These are phyloP conservation scores for Boulengeromyrus knoepffleri DNA, from an alignment of 2,113 vertebrate genomes.

Conservation along the genomic window DNA sequence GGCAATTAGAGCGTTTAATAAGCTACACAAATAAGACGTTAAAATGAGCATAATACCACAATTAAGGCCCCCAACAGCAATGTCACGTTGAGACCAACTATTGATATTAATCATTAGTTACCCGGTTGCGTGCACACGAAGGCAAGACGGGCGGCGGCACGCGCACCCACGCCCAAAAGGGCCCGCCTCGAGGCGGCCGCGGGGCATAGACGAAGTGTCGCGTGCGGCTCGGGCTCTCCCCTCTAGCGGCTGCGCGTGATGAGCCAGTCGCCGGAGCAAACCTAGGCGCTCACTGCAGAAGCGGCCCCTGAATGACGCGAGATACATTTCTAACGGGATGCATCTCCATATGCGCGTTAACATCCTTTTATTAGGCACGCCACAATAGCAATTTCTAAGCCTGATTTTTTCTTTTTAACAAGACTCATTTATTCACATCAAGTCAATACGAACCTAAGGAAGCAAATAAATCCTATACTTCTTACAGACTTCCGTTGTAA, in stretches of 20 bases:
- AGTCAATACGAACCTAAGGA: neutral
- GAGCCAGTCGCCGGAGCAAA: neutral
- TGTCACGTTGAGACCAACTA: neutral
- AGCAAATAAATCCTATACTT: neutral
- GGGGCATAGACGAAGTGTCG: slow-evolving; percentile 33
- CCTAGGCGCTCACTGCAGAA: neutral
- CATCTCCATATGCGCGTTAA: neutral
- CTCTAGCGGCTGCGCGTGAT: neutral
- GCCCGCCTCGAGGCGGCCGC: slow-evolving; percentile 46
- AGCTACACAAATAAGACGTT: neutral
- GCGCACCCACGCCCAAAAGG: slow-evolving; percentile 28
- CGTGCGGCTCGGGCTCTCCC: neutral
- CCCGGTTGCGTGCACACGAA: neutral
- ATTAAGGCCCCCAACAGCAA: neutral
- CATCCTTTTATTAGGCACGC: neutral
- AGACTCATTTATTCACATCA: neutral
- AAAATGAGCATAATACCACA: neutral
- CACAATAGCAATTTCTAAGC: neutral
- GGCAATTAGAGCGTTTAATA: neutral
- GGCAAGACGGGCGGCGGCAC: neutral
- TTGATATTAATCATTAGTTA: neutral
- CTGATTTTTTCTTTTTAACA: neutral
- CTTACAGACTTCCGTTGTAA: neutral
- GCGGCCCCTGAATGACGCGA: neutral
- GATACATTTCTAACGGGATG: neutral